These are phyloP conservation scores for Entomyzon cyanotis DNA, from an alignment of 2,113 vertebrate species.

Conservation along the genomic window DNA sequence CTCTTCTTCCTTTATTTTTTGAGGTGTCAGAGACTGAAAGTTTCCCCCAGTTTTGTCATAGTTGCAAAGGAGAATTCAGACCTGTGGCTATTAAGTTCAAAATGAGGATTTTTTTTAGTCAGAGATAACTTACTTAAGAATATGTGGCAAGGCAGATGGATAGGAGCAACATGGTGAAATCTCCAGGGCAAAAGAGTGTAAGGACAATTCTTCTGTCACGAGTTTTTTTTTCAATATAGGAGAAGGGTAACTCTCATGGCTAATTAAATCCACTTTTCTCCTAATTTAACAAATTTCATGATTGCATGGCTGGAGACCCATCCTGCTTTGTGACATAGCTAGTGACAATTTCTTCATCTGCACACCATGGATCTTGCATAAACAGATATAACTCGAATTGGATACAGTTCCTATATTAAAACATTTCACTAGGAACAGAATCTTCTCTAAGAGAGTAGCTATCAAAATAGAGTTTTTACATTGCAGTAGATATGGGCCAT, in stretches of 20 bases:
- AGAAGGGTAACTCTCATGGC: neutral
- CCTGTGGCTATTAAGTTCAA: neutral
- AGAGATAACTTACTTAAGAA: neutral
- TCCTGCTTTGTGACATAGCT: neutral
- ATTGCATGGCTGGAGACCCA: neutral
- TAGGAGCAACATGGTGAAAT: neutral
- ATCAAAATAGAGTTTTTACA: neutral
- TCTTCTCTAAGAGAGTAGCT: neutral
- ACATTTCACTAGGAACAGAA: neutral
- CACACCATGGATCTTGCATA: neutral
- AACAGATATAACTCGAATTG: neutral
- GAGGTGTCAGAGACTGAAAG: neutral
- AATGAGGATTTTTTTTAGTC: neutral
- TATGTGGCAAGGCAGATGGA: neutral
- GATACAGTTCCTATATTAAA: neutral
- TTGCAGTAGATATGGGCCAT: neutral
- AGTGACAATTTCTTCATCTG: neutral
- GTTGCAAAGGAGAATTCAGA: neutral
- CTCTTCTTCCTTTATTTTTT: neutral
- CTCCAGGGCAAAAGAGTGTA: neutral
- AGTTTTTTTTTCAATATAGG: neutral
- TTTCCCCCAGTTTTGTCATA: neutral
- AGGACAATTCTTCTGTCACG: neutral
- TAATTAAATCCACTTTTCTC: neutral
- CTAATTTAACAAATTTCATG: neutral